Evolutionary conservation across 2,113 vertebrate species (phyloP).

Genomic region (Macheiramphus alcinus): DNA sequence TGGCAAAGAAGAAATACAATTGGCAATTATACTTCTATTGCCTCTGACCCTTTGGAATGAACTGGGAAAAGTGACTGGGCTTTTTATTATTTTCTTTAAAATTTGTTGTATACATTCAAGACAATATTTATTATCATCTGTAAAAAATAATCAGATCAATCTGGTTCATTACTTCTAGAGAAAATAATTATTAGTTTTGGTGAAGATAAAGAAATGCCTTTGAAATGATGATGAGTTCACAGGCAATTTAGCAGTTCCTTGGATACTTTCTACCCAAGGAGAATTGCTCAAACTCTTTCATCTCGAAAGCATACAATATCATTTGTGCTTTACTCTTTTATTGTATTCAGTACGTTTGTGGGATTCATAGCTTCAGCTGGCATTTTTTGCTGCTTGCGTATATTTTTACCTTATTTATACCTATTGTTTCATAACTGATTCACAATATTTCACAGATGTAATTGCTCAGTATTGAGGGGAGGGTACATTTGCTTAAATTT

Average conservation of each 20-base stretch:
- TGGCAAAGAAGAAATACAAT: neutral
- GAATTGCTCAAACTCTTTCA: neutral
- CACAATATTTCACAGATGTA: neutral
- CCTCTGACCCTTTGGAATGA: neutral
- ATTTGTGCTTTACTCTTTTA: neutral
- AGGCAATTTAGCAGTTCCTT: neutral
- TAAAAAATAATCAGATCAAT: neutral
- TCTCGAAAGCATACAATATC: neutral
- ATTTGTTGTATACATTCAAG: neutral
- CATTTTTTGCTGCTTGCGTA: neutral
- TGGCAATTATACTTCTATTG: neutral
- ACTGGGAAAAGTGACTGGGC: neutral
- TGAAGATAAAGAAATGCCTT: neutral
- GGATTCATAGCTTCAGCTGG: neutral
- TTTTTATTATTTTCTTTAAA: neutral
- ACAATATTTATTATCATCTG: neutral
- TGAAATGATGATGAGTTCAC: neutral
- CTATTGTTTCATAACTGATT: neutral
- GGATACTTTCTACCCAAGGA: neutral
- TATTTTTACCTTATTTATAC: neutral
- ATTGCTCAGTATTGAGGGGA: neutral
- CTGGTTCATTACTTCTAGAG: neutral
- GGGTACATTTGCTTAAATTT: neutral
- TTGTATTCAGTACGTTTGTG: neutral
- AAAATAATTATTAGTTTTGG: neutral